Percentiles rank a stretch among this genome's conserved stretches.
Conservation (phyloP, 2,113 vertebrate species). For the Peucedramus taeniatus region DNA sequence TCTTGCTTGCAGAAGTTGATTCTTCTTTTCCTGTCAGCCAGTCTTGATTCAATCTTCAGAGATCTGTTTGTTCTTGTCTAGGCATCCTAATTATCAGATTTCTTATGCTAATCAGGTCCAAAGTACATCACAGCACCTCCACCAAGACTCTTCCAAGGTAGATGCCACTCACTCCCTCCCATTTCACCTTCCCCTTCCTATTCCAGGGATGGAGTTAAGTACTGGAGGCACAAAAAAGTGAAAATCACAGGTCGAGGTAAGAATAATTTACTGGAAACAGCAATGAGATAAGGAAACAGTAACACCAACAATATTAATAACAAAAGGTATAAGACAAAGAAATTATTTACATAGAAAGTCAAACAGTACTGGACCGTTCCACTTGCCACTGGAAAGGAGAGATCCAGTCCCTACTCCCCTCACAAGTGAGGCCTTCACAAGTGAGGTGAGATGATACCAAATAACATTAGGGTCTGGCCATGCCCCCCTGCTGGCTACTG, state of each 20-base stretch:
- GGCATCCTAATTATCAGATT: no score
- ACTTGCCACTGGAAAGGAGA: not conserved
- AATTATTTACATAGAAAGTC: not conserved
- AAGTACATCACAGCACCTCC: no score
- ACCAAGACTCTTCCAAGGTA: not conserved
- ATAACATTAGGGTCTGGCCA: not conserved
- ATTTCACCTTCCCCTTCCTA: not conserved
- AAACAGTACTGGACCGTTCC: not conserved
- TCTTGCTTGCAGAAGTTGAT: no score
- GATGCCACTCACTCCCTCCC: not conserved
- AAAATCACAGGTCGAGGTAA: not conserved
- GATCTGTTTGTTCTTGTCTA: no score
- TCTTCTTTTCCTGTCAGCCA: no score
- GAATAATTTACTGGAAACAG: not conserved
- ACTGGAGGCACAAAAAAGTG: not conserved
- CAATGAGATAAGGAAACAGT: not conserved
- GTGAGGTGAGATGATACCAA: not conserved
- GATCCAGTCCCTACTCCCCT: not conserved
- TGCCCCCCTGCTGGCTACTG: not conserved
- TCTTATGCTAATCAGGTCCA: no score
- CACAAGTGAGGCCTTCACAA: not conserved
- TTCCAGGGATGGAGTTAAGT: not conserved
- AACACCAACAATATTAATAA: not conserved
- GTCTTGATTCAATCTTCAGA: no score
- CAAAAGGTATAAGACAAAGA: not conserved